Conservation (phyloP, 2,797 vertebrate species). For the Sylvia borin region DNA sequence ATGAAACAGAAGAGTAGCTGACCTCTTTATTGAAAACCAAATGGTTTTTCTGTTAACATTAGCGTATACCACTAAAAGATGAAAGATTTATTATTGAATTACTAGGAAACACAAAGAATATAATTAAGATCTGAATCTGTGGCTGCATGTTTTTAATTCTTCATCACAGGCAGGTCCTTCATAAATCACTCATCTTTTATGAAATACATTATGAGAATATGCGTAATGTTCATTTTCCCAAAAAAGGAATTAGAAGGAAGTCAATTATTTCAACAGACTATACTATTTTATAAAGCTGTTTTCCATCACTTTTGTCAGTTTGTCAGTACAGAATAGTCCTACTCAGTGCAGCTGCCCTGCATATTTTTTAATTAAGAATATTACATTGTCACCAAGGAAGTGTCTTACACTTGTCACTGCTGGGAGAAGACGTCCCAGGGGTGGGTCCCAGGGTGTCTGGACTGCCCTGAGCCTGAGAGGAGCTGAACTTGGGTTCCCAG, state of each 20-base stretch:
- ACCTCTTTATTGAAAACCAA: conserved; percentile 51
- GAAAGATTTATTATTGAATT: conserved; percentile 61
- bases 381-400: not conserved
- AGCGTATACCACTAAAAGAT: conserved; percentile 44
- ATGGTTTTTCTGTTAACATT: conserved; percentile 51
- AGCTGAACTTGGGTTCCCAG: not conserved
- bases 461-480: not conserved
- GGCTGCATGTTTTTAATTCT: conserved; percentile 47
- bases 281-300: conserved; percentile 2
- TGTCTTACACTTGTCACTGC: not conserved
- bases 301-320: conserved; percentile 4
- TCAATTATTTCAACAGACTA: conserved; percentile 41
- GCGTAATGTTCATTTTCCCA: conserved; percentile 22
- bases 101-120: conserved; percentile 53
- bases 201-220: conserved; percentile 37
- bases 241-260: conserved; percentile 49
- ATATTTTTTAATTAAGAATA: not conserved
- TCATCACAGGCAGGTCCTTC: conserved; percentile 26
- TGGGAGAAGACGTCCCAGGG: not conserved
- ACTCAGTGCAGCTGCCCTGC: not conserved
- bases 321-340: not conserved
- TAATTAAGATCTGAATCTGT: conserved; percentile 55
- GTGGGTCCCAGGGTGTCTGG: fast-evolving
- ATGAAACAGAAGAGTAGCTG: not conserved
- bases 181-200: conserved; percentile 51